Percentiles rank a stretch among this genome's conserved stretches.
Conservation (phyloP, 2,797 vertebrate species). For the Mycteria americana region DNA sequence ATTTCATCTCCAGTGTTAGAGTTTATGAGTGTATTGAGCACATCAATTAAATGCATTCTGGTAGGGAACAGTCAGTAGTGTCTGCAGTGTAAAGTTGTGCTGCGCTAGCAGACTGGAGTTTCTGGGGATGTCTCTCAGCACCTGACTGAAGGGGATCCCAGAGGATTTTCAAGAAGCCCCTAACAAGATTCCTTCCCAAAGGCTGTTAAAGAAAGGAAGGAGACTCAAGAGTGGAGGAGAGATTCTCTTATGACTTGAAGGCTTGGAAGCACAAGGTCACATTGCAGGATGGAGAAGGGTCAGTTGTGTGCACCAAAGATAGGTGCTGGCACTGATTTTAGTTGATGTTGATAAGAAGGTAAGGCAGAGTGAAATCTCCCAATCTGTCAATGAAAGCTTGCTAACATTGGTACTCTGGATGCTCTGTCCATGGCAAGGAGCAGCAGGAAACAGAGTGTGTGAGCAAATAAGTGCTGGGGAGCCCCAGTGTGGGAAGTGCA, state of each 20-base stretch:
- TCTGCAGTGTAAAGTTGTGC: neutral
- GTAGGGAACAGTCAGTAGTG: neutral
- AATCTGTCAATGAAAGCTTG: neutral
- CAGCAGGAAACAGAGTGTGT: neutral
- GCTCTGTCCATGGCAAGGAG: neutral
- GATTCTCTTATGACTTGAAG: neutral
- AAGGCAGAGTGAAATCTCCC: neutral
- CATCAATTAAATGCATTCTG: neutral
- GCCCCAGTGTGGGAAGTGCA: neutral
- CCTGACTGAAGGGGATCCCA: neutral
- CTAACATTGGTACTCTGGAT: neutral
- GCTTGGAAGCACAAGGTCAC: neutral
- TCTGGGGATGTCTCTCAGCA: neutral
- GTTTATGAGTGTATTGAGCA: neutral
- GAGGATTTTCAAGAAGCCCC: neutral
- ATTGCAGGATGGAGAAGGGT: neutral
- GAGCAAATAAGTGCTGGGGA: neutral
- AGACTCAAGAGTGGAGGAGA: neutral
- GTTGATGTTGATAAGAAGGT: neutral
- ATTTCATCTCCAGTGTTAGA: neutral
- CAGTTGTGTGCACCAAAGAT: neutral
- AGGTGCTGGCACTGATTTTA: neutral
- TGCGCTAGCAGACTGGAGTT: neutral
- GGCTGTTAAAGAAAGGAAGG: neutral
- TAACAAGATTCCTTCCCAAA: neutral